Base-by-base conservation (phyloP, 2,113 vertebrate genomes). In the Ageneiosus marmoratus region DNA sequence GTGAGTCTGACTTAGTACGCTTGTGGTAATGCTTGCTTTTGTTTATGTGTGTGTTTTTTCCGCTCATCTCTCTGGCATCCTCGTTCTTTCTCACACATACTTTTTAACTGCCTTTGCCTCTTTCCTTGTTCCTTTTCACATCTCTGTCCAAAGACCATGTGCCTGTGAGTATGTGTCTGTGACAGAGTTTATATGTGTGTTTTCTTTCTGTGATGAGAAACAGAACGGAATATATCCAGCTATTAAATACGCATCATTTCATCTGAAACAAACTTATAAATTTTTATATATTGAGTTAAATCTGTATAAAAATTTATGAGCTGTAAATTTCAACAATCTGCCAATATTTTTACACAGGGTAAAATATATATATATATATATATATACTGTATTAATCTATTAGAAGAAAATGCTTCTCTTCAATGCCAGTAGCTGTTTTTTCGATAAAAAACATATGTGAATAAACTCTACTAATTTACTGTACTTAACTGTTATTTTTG, bases 1-100 rank as follows among this genome's bases (percentile, higher is more conserved):
- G 97, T 99, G 92, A 97, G 97, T 94, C 44, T 27, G 32, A 67
- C 44, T 41, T 55, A 63, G 74, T 85, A 56, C 24, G 50, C 29
- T 73, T 84, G 85, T 73, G 73, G 79, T 79, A 56, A 37, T 67
- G 50, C 44, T 24, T 75, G 62, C 51, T 82, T 85, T 65, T 85
- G 74, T 84, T 83, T 83, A 83, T 53, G 51, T 46, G 69, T 76
- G 75, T 55, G 56, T 63, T 84, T 82, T 37, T 67, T 63, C 60
- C 63, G n/a, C 51, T 67, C 41, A 22, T 85, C 80, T 51, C 63
- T 82, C 41, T 79, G 60, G 77, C 77, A 60, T 37, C 53, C 75
- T 48, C 51, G 10, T 63, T 44, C 22, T 86, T 60, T 34, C 76
- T 83, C 50, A 56, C 67, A 53, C 79, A 50, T 27, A 37, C 67